These are phyloP conservation scores for Marmota flaviventris DNA, from an alignment of 2,113 vertebrate species.

Conservation along the genomic window DNA sequence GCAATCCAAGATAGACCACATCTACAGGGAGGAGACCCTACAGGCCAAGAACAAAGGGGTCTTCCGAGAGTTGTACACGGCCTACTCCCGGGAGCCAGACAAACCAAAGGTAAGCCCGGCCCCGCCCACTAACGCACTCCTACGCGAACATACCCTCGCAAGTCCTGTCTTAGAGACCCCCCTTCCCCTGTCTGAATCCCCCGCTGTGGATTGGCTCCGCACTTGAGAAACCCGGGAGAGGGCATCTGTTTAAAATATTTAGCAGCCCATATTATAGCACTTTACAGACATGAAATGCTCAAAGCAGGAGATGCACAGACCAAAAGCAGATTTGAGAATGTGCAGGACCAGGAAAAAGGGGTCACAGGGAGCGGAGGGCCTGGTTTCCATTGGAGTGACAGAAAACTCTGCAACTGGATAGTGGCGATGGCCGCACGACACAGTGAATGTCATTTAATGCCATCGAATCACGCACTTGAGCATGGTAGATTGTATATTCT, in stretches of 20 bases:
- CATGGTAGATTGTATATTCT: background rate
- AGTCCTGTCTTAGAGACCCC: rapidly evolving
- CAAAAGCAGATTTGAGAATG: background rate
- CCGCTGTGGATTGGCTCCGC: rapidly evolving
- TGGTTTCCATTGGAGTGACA: background rate
- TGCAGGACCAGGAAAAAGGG: background rate
- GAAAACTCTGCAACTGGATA: background rate
- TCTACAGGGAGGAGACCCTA: conserved; percentile 97
- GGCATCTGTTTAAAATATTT: background rate
- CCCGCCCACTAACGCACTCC: rapidly evolving
- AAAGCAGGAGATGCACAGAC: background rate
- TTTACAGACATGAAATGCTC: background rate
- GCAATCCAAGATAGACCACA: conserved; percentile 97
- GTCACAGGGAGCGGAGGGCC: rapidly evolving
- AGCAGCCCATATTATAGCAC: background rate
- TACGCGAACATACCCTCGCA: rapidly evolving
- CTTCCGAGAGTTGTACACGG: conserved; percentile 96
- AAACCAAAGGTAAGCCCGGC: conserved; percentile 95
- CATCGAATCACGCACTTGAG: rapidly evolving
- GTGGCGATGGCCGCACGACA: rapidly evolving
- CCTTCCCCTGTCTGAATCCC: background rate
- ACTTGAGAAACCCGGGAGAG: background rate
- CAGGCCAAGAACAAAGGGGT: conserved; percentile 95
- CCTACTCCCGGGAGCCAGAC: conserved; percentile 97
- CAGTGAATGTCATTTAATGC: background rate